phyloP scores from a whole-genome alignment of 1,140 invertebrate species.

The Scaptomyza graminum region DNA sequence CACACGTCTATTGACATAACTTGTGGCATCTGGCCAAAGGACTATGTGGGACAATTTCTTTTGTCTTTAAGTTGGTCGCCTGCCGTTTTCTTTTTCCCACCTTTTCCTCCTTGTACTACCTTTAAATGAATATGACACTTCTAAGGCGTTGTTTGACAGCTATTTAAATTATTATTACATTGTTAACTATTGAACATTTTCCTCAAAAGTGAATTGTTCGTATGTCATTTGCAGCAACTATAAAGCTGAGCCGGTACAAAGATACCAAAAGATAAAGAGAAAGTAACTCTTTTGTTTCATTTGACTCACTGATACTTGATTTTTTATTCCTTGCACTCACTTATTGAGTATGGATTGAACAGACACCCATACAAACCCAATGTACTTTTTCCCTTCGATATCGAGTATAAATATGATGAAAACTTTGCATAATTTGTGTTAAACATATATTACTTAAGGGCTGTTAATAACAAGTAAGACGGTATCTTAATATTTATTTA shows the following conservation, averaged over 20 bases:
- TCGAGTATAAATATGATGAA: no score
- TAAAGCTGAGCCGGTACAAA: background rate
- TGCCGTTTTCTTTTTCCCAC: conserved; percentile 16
- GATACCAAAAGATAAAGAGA: no score
- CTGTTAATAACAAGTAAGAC: no score
- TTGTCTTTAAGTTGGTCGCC: conserved; percentile 68
- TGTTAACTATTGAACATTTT: conserved; percentile 10
- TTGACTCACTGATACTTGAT: no score
- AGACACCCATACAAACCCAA: no score
- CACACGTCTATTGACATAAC: conserved; percentile 42
- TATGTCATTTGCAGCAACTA: background rate
- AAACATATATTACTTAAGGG: no score
- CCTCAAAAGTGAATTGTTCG: background rate
- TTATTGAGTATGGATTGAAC: no score
- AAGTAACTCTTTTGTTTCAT: background rate
- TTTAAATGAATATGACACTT: conserved; percentile 6
- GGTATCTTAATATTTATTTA: conserved; percentile 18
- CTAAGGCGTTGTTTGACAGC: background rate
- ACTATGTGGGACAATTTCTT: conserved; percentile 59
- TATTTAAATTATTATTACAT: conserved; percentile 7
- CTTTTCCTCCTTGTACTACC: background rate
- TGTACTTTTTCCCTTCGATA: no score
- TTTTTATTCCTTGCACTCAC: no score
- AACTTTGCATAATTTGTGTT: no score
- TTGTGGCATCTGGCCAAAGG: conserved; percentile 48